Evolutionary conservation across 2,888 invertebrate species (phyloP), one percentile per base, ranked within the genome.

Genomic region (Parnassius orleans): DNA sequence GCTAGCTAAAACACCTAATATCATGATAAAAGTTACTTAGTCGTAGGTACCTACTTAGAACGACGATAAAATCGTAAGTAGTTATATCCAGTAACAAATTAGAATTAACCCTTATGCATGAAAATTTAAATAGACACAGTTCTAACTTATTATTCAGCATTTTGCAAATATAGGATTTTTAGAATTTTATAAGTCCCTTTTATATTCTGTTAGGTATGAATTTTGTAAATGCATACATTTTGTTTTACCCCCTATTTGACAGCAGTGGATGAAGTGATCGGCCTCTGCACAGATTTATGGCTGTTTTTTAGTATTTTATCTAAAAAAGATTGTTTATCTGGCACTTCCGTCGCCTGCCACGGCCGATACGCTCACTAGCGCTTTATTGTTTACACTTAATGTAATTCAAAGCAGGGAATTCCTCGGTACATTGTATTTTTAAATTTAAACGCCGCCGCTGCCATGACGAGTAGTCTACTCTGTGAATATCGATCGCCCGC

Each of bases 331-430:
- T 90, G 90, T 90, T 91, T 90, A 90, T 90, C 89, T 88, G 79
- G 77, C 72, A 83, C 87, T 90, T 91, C 90, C 91, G 90, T 90
- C 90, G 90, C 86, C 83, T 84, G 86, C 79, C 83, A 81, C 83
- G 72, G 78, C 80, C 85, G 89, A 90, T 90, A 90, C 89, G 89
- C 87, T 83, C 84, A 78, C 88, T 87, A 84, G 78, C 84, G 82
- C 83, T 88, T 87, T 87, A 89, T 90, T 90, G 89, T 90, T 90
- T 89, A 90, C 90, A 87, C 88, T 88, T 90, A 90, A 90, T 90
- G 87, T 88, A 87, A 91, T 90, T 91, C 90, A 86, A 89, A 86
- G 87, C 90, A 90, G 86, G 89, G 88, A 89, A 89, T 89, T 89
- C 89, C 81, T 86, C 75, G 76, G 86, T 87, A 87, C 86, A 84